Evolutionary conservation across 2,113 vertebrate genomes (phyloP).

Genomic region (Canis aureus): DNA sequence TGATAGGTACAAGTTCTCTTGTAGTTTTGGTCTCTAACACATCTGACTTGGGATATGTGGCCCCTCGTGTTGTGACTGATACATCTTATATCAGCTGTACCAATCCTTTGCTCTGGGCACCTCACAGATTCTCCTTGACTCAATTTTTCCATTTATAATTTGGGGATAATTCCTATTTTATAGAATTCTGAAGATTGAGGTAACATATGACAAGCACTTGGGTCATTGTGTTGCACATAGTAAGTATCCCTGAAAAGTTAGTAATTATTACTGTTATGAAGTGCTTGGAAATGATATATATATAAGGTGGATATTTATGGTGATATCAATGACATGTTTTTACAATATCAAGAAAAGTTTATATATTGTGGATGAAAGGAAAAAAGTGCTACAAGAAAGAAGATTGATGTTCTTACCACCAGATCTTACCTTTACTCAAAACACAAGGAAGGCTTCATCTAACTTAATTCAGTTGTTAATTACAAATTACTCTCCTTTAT

Average conservation of each 20-base stretch:
- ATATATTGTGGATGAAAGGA: constrained; percentile 22
- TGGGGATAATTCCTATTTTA: constrained; percentile 32
- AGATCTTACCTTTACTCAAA: constrained; percentile 44
- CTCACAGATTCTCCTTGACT: not conserved
- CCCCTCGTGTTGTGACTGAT: not conserved
- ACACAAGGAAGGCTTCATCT: not conserved
- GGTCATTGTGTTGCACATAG: not conserved
- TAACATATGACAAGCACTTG: not conserved
- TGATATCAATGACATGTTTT: constrained; percentile 47
- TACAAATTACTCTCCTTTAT: not conserved
- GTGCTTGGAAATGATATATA: constrained; percentile 39
- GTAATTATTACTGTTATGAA: not conserved
- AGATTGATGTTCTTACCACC: constrained; percentile 1
- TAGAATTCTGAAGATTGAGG: constrained; percentile 15
- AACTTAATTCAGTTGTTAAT: constrained; percentile 10
- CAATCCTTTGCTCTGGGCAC: not conserved
- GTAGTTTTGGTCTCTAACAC: not conserved
- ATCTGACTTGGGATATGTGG: not conserved
- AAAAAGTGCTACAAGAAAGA: constrained; percentile 22
- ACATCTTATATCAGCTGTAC: not conserved
- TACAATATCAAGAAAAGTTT: not conserved
- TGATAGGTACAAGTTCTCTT: not conserved
- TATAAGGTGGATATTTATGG: constrained; percentile 36
- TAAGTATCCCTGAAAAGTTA: not conserved
- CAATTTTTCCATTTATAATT: constrained; percentile 22